Conservation (phyloP, 1,140 invertebrate species). For the Pissodes strobi region DNA sequence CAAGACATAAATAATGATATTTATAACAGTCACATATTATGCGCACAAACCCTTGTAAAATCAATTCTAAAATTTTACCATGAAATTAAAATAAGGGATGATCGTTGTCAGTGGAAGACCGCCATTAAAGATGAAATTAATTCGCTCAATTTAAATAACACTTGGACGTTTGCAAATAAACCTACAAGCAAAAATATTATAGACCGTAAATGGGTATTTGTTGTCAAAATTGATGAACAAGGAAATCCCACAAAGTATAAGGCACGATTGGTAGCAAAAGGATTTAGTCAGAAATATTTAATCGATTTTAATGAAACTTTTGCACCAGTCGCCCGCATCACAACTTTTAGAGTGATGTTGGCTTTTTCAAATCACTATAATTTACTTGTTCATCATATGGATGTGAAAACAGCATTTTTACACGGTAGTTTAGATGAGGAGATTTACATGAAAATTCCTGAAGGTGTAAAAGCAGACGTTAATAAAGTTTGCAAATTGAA, state of each 20-base stretch:
- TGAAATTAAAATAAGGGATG: slow-evolving; percentile 47
- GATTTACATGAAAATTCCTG: too few relatives aligned
- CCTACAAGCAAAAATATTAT: too few relatives aligned
- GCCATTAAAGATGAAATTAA: slow-evolving; percentile 54
- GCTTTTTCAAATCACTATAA: slow-evolving; percentile 56
- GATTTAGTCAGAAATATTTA: too few relatives aligned
- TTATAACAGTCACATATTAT: neutral
- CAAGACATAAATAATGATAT: neutral
- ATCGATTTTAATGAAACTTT: too few relatives aligned
- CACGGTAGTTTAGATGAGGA: too few relatives aligned
- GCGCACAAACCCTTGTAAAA: neutral
- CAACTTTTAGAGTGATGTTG: slow-evolving; percentile 51
- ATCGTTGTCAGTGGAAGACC: too few relatives aligned
- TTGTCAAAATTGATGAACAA: slow-evolving; percentile 48
- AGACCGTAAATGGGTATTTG: slow-evolving; percentile 53
- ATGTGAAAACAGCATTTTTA: too few relatives aligned
- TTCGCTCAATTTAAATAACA: slow-evolving; percentile 52
- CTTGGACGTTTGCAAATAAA: too few relatives aligned
- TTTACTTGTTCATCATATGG: slow-evolving; percentile 55
- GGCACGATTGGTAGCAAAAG: too few relatives aligned
- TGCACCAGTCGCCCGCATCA: too few relatives aligned
- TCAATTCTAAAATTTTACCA: slow-evolving; percentile 10
- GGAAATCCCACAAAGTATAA: slow-evolving; percentile 54
- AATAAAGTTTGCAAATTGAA: too few relatives aligned
- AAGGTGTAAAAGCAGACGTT: too few relatives aligned